Conservation (phyloP, 2,797 vertebrate genomes). For the Schizothorax lantsangensis region DNA sequence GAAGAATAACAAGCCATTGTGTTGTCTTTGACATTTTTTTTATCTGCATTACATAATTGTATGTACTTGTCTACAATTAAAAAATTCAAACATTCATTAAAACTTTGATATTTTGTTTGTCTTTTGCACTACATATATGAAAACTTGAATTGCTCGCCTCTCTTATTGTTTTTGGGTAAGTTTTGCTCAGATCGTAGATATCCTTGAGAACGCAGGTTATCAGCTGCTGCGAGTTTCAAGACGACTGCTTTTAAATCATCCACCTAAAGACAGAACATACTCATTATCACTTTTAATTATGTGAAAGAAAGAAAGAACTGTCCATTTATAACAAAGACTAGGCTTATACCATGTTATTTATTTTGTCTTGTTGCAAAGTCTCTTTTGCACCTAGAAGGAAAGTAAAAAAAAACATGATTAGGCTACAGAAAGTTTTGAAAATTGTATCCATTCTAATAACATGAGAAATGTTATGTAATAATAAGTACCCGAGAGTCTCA, state of each 20-base stretch:
- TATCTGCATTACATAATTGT: background rate
- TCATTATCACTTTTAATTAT: background rate
- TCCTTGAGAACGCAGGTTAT: conserved; percentile 78
- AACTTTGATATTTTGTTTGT: background rate
- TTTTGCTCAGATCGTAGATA: conserved; percentile 78
- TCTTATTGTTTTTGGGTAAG: conserved; percentile 80
- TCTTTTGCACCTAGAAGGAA: conserved; percentile 69
- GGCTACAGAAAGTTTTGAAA: background rate
- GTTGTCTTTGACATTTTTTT: background rate
- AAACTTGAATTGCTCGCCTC: conserved; percentile 70
- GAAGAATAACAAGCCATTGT: background rate
- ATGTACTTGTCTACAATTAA: background rate
- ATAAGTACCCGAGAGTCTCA: conserved; percentile 64
- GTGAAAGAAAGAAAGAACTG: background rate
- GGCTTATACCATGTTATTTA: conserved; percentile 74
- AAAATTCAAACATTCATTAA: background rate
- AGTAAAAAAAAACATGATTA: background rate
- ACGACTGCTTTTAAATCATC: conserved; percentile 76
- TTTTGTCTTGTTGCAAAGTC: conserved; percentile 69
- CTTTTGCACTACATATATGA: background rate
- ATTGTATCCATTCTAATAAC: background rate
- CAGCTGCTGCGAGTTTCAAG: conserved; percentile 77
- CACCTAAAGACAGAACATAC: conserved; percentile 65
- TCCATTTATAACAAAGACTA: background rate
- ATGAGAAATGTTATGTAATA: background rate